A percentile compares a stretch with the other conserved stretches of the same genome.
phyloP scores from a whole-genome alignment of 2,888 invertebrate species.

The Xanthorhoe spadicearia region DNA sequence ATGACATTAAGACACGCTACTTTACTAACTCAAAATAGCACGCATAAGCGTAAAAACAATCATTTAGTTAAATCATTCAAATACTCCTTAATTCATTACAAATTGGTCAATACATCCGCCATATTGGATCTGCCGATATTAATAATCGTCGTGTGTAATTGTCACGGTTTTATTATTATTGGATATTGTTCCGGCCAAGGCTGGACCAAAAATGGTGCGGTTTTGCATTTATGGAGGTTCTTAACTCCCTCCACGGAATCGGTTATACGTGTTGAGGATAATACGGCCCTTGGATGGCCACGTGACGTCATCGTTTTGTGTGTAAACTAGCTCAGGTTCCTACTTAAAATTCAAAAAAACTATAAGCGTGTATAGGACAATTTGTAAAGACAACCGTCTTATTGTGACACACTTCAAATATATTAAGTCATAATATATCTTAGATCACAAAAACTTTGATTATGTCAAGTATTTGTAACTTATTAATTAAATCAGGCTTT shows the following conservation, averaged over 20 bases:
- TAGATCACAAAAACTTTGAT: too few species aligned
- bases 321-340: constrained; percentile 22
- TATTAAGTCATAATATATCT: too few species aligned
- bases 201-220: constrained; percentile 69
- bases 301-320: constrained; percentile 35
- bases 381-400: background rate
- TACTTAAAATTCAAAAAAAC: background rate
- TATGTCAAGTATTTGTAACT: too few species aligned
- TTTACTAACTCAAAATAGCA: background rate
- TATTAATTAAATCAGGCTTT: too few species aligned
- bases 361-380: background rate
- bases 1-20: constrained; percentile 1
- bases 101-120: constrained; percentile 52
- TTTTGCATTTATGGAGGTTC: constrained; percentile 61
- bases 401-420: too few species aligned
- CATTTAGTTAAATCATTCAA: constrained; percentile 34
- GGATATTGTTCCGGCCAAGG: constrained; percentile 79
- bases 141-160: constrained; percentile 56
- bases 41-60: background rate
- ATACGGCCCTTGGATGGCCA: constrained; percentile 45
- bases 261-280: constrained; percentile 54
- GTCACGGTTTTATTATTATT: constrained; percentile 78
- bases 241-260: constrained; percentile 53
- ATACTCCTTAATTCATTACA: constrained; percentile 44
- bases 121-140: constrained; percentile 54